Percentiles rank a stretch among this genome's conserved stretches.
Conservation (phyloP, 2,888 invertebrate species). For the Axea sp. region DNA sequence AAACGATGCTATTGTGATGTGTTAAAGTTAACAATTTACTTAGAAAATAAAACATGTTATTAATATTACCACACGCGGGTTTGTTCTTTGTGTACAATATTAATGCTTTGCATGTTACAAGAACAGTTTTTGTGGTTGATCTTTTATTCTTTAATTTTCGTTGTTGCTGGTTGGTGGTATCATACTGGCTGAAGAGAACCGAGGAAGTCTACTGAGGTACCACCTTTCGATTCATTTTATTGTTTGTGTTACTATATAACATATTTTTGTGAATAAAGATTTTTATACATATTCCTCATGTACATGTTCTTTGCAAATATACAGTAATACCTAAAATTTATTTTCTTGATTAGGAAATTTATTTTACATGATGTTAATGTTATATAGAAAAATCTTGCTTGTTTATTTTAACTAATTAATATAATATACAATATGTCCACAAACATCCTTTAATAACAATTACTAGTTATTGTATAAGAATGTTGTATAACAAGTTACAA, state of each 20-base stretch:
- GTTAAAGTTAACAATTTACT: constrained; percentile 58
- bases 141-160: not conserved
- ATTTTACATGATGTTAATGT: no score
- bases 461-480: no score
- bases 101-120: constrained; percentile 10
- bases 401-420: no score
- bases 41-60: constrained; percentile 56
- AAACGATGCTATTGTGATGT: constrained; percentile 52
- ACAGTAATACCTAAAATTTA: no score
- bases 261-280: constrained; percentile 3
- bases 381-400: no score
- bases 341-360: no score
- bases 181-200: not conserved
- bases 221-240: constrained; percentile 5
- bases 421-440: no score
- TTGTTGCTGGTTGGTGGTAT: not conserved
- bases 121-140: no score
- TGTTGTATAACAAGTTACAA: no score
- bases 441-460: no score
- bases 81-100: constrained; percentile 29
- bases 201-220: not conserved
- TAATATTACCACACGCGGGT: constrained; percentile 35
- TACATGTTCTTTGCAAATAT: not conserved
- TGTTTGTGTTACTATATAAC: no score
- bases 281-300: not conserved